Evolutionary conservation across 2,797 vertebrate species (phyloP).

Genomic region (Leuciscus waleckii): DNA sequence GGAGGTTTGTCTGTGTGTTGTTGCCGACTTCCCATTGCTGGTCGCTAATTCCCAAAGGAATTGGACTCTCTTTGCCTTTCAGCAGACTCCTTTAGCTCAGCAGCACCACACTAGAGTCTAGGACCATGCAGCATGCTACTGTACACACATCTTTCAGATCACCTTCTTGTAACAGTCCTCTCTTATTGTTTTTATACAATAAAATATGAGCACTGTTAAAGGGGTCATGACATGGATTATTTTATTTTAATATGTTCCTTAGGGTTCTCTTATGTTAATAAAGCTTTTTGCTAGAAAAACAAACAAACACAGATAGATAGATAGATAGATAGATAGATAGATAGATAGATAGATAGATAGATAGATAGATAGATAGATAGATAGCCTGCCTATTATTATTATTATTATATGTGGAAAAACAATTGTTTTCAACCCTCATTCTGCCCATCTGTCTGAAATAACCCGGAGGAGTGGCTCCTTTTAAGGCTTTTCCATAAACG

Average conservation of each 20-base stretch:
- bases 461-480: background rate
- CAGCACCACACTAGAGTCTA: constrained; percentile 73
- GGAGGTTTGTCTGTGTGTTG: constrained; percentile 87
- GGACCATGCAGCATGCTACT: constrained; percentile 30
- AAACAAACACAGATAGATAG: background rate
- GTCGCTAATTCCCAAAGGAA: constrained; percentile 85
- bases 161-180: background rate
- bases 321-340: too few species aligned
- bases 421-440: background rate
- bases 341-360: too few species aligned
- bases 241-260: background rate
- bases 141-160: constrained; percentile 3
- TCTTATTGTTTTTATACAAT: background rate
- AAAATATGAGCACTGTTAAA: background rate
- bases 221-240: background rate
- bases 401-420: background rate
- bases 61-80: constrained; percentile 76
- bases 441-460: background rate
- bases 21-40: constrained; percentile 93
- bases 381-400: too few species aligned
- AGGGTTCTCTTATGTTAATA: background rate
- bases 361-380: too few species aligned
- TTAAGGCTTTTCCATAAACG: background rate
- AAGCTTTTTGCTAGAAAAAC: background rate
- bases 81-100: constrained; percentile 71